These are phyloP conservation scores for Gallinago jamesoni DNA, from an alignment of 2,113 vertebrate species.

Conservation along the genomic window DNA sequence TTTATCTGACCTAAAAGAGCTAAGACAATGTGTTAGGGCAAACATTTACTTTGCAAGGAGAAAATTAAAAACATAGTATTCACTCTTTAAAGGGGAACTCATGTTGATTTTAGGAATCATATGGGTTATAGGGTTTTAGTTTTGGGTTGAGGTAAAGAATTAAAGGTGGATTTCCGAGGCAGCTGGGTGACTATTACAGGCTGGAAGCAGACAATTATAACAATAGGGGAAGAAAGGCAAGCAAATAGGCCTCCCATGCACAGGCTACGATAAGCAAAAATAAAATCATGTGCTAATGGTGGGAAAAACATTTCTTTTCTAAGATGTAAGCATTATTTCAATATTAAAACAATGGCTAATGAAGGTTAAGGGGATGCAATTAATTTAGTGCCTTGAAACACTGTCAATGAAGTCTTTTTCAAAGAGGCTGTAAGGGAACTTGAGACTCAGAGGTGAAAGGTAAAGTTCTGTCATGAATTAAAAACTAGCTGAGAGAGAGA, in stretches of 20 bases:
- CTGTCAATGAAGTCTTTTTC: background rate
- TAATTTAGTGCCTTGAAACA: background rate
- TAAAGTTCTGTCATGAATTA: slow-evolving; percentile 29
- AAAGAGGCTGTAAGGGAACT: background rate
- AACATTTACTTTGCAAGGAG: slow-evolving; percentile 4
- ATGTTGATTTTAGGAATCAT: background rate
- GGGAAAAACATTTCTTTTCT: background rate
- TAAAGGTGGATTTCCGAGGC: background rate
- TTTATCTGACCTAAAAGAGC: background rate
- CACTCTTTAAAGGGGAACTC: background rate
- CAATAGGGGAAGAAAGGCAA: background rate
- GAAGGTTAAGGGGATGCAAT: background rate
- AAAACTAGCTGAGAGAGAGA: slow-evolving; percentile 25
- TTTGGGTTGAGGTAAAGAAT: background rate
- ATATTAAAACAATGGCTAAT: background rate
- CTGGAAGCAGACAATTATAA: background rate
- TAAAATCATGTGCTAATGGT: background rate
- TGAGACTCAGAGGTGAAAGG: background rate
- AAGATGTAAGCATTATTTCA: background rate
- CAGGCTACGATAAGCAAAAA: background rate
- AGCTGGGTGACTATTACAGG: background rate
- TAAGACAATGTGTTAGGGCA: background rate
- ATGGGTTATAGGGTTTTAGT: background rate
- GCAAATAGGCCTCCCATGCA: background rate
- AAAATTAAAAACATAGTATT: background rate